Evolutionary conservation across 2,888 invertebrate species (phyloP), one percentile per base, ranked within the genome.

Genomic region (Andrena praecox): DNA sequence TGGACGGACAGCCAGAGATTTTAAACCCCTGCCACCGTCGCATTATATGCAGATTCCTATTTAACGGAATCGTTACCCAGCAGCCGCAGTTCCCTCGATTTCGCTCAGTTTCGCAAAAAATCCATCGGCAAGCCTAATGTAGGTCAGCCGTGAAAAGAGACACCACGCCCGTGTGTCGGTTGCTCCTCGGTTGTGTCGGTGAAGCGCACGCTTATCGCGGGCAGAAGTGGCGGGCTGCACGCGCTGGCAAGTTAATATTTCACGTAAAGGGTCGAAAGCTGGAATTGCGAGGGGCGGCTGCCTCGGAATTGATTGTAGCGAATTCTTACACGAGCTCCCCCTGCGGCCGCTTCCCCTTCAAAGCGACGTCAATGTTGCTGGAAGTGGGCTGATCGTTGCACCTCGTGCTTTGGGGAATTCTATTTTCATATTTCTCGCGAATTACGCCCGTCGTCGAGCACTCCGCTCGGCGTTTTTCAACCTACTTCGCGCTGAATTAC

Each of bases 261-360:
- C 81, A 87, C 76, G 76, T 63, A 84, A 83, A 84, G 76, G 87
- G 77, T 84, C 87, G 71, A 73, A 74, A 82, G 84, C 76, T 69
- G 66, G 84, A 87, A 87, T 84, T 77, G 76, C 82, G 75, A 83
- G 75, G 87, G 86, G 83, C 85, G 79, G 80, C 77, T 86, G 85
- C 83, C 74, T 67, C 67, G 63, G 77, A 87, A 88, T 90, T 90
- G 88, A 89, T 90, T 88, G 80, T 85, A 77, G 83, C 77, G 74
- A 84, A 89, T 90, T 88, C 87, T 90, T 90, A 87, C 86, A 85
- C 85, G 86, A 74, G 85, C 74, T 66, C 80, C 68, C 80, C 74
- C 74, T 67, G 78, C 78, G 52, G 67, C 8, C 52, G 29, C 4
- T 62, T 59, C 52, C 79, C 67, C 82, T 62, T 77, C 71, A 48